Evolutionary conservation across 1,140 invertebrate species (phyloP).

Genomic region (Ceratina japonica): DNA sequence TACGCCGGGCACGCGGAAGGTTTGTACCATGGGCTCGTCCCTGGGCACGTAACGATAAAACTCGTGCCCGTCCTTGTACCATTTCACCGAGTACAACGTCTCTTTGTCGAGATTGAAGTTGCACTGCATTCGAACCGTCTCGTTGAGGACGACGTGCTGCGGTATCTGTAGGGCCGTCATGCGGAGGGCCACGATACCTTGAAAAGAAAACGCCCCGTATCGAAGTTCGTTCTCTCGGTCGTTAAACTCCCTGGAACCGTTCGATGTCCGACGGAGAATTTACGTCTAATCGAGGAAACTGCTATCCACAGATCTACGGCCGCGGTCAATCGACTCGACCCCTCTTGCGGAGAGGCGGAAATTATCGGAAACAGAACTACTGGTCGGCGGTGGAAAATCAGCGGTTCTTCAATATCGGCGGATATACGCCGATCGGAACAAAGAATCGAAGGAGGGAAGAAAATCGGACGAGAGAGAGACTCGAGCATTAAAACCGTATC

Average conservation of each 20-base stretch:
- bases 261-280: conserved; percentile 2
- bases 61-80: conserved; percentile 93
- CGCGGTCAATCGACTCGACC: neutral
- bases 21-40: conserved; percentile 86
- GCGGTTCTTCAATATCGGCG: neutral
- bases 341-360: neutral
- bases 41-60: conserved; percentile 91
- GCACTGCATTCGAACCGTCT: conserved; percentile 86
- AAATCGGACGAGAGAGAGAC: too few relatives aligned
- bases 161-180: conserved; percentile 85
- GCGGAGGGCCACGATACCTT: conserved; percentile 77
- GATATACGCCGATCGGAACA: neutral
- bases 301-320: too few relatives aligned
- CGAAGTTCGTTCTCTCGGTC: neutral
- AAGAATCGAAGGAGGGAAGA: conserved; percentile 3
- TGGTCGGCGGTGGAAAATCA: conserved; percentile 1
- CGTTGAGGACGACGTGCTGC: conserved; percentile 84
- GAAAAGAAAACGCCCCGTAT: too few relatives aligned
- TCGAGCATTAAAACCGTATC: conserved; percentile 3
- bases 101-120: conserved; percentile 89
- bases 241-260: conserved; percentile 24
- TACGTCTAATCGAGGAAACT: conserved; percentile 2
- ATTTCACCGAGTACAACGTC: conserved; percentile 90
- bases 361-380: conserved; percentile 21
- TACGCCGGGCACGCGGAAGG: conserved; percentile 87